Evolutionary conservation across 2,113 vertebrate genomes (phyloP).

Genomic region (Oryzias woworae): DNA sequence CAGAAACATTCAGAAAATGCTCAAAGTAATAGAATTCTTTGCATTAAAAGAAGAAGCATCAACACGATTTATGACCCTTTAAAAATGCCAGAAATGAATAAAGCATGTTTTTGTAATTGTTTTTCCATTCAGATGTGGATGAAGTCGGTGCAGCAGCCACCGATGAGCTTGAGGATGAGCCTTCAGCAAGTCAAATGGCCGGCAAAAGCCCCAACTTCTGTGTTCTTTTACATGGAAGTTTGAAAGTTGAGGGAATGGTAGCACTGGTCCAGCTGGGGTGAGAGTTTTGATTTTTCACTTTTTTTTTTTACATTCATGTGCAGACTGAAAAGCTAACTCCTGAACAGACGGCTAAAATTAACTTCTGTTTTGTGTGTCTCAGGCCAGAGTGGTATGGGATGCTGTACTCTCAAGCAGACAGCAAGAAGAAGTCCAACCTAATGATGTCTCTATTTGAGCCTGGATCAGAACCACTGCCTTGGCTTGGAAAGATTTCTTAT

Average conservation of each 20-base stretch:
- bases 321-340: not conserved
- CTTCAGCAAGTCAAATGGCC: conserved; percentile 93
- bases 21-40: not conserved
- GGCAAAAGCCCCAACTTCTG: conserved; percentile 98
- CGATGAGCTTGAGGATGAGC: conserved; percentile 94
- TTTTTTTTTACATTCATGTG: not conserved
- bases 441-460: conserved; percentile 99
- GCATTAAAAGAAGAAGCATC: not conserved
- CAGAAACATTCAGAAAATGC: not conserved
- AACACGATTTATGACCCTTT: not conserved
- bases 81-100: not conserved
- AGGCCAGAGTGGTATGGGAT: conserved; percentile 97
- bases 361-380: not conserved
- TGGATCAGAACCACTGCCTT: conserved; percentile 89
- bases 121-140: conserved; percentile 83
- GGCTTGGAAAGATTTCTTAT: conserved; percentile 93
- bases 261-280: conserved; percentile 96
- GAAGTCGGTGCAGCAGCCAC: conserved; percentile 91
- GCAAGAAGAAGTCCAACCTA: conserved; percentile 99
- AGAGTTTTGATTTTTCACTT: conserved; percentile 16
- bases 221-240: conserved; percentile 93
- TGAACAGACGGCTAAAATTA: not conserved
- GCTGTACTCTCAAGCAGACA: conserved; percentile 98
- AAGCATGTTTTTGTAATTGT: conserved; percentile 3
- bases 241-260: conserved; percentile 99